Base-by-base conservation (phyloP, 2,113 vertebrate species). In the Atrichornis clamosus region DNA sequence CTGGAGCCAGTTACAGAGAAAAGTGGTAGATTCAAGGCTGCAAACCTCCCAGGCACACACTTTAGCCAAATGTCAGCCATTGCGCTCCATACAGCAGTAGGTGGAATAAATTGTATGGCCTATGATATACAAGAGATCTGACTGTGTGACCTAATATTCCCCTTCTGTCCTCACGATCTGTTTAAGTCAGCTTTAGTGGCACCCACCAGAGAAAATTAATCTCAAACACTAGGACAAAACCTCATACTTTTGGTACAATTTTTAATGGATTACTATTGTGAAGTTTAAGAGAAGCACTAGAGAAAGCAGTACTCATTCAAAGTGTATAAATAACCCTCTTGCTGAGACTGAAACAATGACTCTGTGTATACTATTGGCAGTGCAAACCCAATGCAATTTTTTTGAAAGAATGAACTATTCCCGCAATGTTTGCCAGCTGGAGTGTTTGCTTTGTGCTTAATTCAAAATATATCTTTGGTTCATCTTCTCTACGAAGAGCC, bases 391-490 rank as follows among this genome's bases (percentile, higher is more conserved):
- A n/a, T 15, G 32, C 93, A 84, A 30, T 90, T 84, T 68, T 69
- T 85, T 65, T 88, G 39, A 96, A 80, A 84, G 95, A 94, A 84
- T 70, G 84, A 85, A 76, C 87, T 90, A 90, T 81, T 96, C 62
- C 76, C 93, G 80, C 53, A 68, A 5, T 37, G 73, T 75, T 90
- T 95, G 93, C 93, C 92, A 97, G 87, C 91, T 96, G 97, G 85
- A 91, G 86, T 89, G 89, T 93, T 95, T 91, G 83, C 62, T 87
- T 97, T 86, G 94, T 76, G 79, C 42, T 91, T 73, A 87, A 94
- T 94, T 96, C 77, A 95, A 91, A 97, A 90, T 95, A 82, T 95
- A 93, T 95, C 92, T 95, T 90, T 42, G 32, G 85, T 95, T 97
- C 94, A 92, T 93, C 94, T 93, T 96, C 87, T 84, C 70, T 63